These are phyloP conservation scores for Falco cherrug DNA, from an alignment of 2,797 vertebrate genomes.

Conservation along the genomic window DNA sequence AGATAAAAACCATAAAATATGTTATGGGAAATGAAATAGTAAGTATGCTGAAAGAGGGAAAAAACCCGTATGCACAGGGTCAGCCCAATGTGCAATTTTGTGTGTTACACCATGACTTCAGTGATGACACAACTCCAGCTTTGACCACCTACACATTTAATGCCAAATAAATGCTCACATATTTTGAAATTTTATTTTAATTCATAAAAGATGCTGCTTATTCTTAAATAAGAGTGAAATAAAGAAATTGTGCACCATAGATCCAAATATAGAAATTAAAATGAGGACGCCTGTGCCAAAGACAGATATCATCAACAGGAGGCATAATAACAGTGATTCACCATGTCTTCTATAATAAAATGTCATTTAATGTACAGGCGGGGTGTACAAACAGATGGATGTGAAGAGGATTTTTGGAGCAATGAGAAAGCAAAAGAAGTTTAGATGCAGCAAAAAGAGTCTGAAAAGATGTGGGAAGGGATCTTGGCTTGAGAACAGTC, in stretches of 20 bases:
- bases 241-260: not conserved
- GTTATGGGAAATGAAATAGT: not conserved
- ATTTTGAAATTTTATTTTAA: not conserved
- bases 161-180: not conserved
- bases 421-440: not conserved
- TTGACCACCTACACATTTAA: not conserved
- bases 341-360: not conserved
- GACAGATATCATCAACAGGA: not conserved
- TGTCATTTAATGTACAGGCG: not conserved
- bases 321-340: not conserved
- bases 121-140: not conserved
- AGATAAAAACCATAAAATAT: not conserved
- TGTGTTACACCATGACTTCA: not conserved
- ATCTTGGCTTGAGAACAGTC: not conserved
- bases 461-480: not conserved
- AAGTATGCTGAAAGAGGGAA: not conserved
- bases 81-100: not conserved
- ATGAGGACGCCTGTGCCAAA: not conserved
- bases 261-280: not conserved
- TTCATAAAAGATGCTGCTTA: not conserved
- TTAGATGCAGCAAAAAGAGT: not conserved
- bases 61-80: not conserved
- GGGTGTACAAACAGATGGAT: not conserved
- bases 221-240: not conserved
- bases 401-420: not conserved